phyloP scores from a whole-genome alignment of 2,888 invertebrate species.

The Perizoma flavofasciatum region DNA sequence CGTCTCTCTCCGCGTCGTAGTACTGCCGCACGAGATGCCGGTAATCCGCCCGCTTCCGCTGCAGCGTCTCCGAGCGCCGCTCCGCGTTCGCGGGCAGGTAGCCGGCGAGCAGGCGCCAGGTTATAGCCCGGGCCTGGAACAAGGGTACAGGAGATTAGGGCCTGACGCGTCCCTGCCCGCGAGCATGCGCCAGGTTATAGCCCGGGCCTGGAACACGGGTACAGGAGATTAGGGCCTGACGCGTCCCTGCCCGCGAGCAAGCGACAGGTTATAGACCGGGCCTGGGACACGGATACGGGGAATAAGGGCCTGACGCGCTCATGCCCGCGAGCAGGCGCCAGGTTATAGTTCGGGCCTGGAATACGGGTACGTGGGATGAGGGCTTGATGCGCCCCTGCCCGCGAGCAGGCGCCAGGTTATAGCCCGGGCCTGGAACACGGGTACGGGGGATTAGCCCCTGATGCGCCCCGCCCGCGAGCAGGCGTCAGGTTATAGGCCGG shows the following conservation, averaged over 20 bases:
- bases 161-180: conserved; percentile 81
- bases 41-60: conserved; percentile 97
- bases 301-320: too few species aligned
- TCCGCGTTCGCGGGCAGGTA: conserved; percentile 97
- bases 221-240: too few species aligned
- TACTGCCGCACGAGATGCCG: conserved; percentile 98
- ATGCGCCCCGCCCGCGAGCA: too few species aligned
- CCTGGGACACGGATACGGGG: conserved; percentile 54
- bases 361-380: too few species aligned
- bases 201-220: conserved; percentile 73
- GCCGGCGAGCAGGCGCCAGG: conserved; percentile 89
- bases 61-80: conserved; percentile 92
- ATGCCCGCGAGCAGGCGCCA: conserved; percentile 90
- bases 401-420: too few species aligned
- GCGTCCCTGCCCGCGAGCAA: conserved; percentile 85
- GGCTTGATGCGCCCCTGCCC: too few species aligned
- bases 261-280: conserved; percentile 86
- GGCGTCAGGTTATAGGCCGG: too few species aligned
- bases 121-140: conserved; percentile 83
- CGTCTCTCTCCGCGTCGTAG: conserved; percentile 93
- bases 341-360: conserved; percentile 84
- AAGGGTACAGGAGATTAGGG: too few species aligned
- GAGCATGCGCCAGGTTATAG: conserved; percentile 86
- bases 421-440: too few species aligned
- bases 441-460: too few species aligned